Percentiles rank a stretch among this genome's conserved stretches.
phyloP scores from a whole-genome alignment of 2,888 invertebrate genomes.

The Odontomyia ornata region DNA sequence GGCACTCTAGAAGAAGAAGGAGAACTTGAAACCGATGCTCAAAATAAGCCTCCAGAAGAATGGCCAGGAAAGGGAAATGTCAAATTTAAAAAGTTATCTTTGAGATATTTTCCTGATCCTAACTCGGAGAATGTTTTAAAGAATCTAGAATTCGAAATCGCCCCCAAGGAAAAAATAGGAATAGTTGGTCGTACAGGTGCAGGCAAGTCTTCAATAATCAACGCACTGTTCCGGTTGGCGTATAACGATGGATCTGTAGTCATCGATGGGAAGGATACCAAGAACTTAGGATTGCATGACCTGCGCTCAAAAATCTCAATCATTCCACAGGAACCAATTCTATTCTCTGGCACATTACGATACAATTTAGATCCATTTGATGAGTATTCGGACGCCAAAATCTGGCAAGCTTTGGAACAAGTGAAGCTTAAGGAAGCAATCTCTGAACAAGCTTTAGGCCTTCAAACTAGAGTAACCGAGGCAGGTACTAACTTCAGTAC shows the following conservation, averaged over 20 bases:
- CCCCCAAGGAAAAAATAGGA: constrained; percentile 73
- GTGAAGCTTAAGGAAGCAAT: constrained; percentile 78
- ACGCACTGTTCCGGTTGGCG: constrained; percentile 81
- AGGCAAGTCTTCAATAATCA: constrained; percentile 75
- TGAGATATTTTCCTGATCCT: constrained; percentile 74
- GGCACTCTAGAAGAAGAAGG: constrained; percentile 66
- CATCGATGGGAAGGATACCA: constrained; percentile 82
- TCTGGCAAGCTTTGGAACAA: constrained; percentile 75
- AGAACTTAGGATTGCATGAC: constrained; percentile 76
- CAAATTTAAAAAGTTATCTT: constrained; percentile 72
- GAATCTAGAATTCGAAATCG: constrained; percentile 71
- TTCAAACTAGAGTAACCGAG: constrained; percentile 79
- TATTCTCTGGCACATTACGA: constrained; percentile 87
- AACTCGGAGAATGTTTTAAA: constrained; percentile 78
- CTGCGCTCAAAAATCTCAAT: constrained; percentile 81
- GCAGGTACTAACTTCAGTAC: constrained; percentile 86
- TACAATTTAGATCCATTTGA: constrained; percentile 91
- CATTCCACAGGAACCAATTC: constrained; percentile 85
- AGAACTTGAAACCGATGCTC: constrained; percentile 74
- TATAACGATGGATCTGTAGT: constrained; percentile 79
- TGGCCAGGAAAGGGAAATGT: constrained; percentile 80
- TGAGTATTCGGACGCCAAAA: constrained; percentile 76
- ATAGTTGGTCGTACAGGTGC: constrained; percentile 80
- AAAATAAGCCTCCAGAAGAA: constrained; percentile 71
- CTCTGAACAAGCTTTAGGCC: constrained; percentile 71